phyloP scores from a whole-genome alignment of 2,888 invertebrate genomes.

The Lingula anatina region DNA sequence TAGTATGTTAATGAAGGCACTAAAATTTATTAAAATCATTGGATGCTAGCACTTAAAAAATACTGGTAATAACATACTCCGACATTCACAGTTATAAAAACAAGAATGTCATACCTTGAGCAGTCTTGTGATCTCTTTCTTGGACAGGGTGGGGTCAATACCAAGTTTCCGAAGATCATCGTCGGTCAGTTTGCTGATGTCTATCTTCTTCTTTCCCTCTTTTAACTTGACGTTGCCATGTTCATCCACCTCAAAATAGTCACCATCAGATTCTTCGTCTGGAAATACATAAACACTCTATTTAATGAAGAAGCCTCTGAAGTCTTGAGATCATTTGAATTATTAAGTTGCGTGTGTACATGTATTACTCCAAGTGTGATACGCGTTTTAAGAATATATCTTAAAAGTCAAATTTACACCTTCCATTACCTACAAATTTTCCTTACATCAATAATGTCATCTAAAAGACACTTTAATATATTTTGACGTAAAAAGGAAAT shows the following conservation, averaged over 20 bases:
- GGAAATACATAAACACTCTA: background rate
- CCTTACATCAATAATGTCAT: too few relatives aligned
- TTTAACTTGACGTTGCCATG: conserved; percentile 41
- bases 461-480: too few relatives aligned
- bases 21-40: too few relatives aligned
- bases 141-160: conserved; percentile 45
- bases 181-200: conserved; percentile 42
- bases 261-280: conserved; percentile 19
- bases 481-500: too few relatives aligned
- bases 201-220: conserved; percentile 48
- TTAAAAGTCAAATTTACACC: too few relatives aligned
- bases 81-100: too few relatives aligned
- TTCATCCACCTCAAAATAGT: conserved; percentile 38
- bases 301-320: background rate
- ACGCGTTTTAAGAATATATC: too few relatives aligned
- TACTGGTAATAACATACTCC: too few relatives aligned
- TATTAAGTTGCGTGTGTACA: background rate
- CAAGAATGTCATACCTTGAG: conserved; percentile 31
- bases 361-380: too few relatives aligned
- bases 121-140: conserved; percentile 43
- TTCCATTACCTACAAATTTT: too few relatives aligned
- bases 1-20: too few relatives aligned
- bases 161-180: conserved; percentile 45
- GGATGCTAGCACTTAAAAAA: too few relatives aligned
- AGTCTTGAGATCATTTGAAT: background rate